A percentile compares a stretch with the other conserved stretches of the same genome.
Evolutionary conservation across 2,797 vertebrate genomes (phyloP).

Genomic region (Amblyopsis hoosieri): DNA sequence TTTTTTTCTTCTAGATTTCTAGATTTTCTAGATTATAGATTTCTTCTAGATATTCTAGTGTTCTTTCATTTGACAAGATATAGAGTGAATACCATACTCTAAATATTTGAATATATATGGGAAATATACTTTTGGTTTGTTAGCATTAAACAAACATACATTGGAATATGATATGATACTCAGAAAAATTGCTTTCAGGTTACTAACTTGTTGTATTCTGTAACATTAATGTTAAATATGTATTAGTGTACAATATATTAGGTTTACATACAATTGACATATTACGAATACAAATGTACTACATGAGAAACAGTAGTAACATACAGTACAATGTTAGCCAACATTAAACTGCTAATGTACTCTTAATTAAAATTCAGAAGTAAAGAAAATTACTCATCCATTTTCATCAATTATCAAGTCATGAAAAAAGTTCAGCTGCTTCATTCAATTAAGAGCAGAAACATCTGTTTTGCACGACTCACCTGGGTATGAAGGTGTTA

Average conservation of each 20-base stretch:
- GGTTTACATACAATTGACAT: background rate
- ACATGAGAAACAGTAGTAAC: background rate
- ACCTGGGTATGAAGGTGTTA: constrained; percentile 47
- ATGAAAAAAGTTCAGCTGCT: background rate
- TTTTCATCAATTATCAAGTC: background rate
- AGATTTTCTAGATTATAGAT: no score
- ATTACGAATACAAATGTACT: background rate
- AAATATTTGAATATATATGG: no score
- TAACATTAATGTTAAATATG: background rate
- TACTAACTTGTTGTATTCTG: background rate
- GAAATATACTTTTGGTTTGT: no score
- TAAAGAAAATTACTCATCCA: background rate
- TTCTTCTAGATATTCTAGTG: no score
- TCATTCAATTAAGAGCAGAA: constrained; percentile 1
- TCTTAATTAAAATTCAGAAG: background rate
- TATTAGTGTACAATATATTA: background rate
- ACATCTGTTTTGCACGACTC: constrained; percentile 32
- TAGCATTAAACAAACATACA: no score
- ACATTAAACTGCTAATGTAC: background rate
- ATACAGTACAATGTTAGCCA: background rate
- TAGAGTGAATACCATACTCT: background rate
- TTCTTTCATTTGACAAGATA: no score
- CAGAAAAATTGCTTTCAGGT: background rate
- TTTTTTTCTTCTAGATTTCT: no score
- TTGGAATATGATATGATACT: background rate